Conservation (phyloP, 2,888 invertebrate genomes). For the Luffia ferchaultella region DNA sequence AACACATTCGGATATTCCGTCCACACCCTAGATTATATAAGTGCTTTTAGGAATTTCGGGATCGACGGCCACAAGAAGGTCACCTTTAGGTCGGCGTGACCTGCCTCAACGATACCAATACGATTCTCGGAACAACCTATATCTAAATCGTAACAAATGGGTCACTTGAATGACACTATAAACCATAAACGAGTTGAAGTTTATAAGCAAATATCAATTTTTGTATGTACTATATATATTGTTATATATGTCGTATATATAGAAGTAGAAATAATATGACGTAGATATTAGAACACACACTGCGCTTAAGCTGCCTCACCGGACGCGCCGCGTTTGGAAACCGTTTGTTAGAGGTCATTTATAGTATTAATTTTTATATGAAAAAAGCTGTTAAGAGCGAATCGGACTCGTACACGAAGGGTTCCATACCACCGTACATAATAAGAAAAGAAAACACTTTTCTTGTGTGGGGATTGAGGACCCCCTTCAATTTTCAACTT, state of each 20-base stretch:
- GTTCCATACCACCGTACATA: no score
- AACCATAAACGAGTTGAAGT: no score
- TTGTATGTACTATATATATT: no score
- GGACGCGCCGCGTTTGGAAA: background rate
- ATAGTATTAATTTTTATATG: background rate
- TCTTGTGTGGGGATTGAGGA: no score
- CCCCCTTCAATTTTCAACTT: no score
- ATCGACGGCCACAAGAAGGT: slow-evolving; percentile 28
- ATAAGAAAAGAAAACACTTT: background rate
- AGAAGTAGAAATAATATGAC: no score
- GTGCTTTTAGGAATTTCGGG: background rate
- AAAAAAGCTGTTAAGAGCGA: background rate
- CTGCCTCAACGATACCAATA: slow-evolving; percentile 31
- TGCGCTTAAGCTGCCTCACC: no score
- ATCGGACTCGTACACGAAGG: no score
- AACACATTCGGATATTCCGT: no score
- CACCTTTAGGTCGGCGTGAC: slow-evolving; percentile 46
- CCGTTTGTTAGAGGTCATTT: background rate
- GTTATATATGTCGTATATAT: no score
- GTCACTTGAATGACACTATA: background rate
- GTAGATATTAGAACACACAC: no score
- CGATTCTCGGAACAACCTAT: background rate
- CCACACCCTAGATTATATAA: background rate
- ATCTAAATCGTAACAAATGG: background rate
- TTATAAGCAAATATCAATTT: no score